Percentiles rank a stretch among this genome's conserved stretches.
phyloP scores from a whole-genome alignment of 2,797 vertebrate species.

The Sebastes steindachneri region DNA sequence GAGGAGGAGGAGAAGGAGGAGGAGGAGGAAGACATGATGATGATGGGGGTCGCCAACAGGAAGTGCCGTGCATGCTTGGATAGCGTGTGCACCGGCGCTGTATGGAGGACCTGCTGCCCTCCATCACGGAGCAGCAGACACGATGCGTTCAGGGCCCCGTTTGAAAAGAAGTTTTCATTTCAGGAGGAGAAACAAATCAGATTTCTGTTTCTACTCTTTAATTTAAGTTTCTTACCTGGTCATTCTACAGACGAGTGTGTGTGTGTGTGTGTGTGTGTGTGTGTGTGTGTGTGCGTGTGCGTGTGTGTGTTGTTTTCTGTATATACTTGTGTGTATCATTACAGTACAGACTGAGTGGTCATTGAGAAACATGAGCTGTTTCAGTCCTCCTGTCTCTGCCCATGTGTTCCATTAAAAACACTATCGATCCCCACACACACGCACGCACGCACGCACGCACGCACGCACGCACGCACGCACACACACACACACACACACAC shows the following conservation, averaged over 20 bases:
- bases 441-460: neutral
- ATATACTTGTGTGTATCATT: neutral
- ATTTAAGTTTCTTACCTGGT: neutral
- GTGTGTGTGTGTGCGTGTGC: neutral
- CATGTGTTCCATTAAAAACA: slow-evolving; percentile 78
- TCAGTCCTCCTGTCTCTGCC: slow-evolving; percentile 42
- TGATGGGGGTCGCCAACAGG: slow-evolving; percentile 3
- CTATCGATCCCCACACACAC: slow-evolving; percentile 67
- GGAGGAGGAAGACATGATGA: neutral
- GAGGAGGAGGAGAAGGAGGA: neutral
- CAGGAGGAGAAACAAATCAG: slow-evolving; percentile 2
- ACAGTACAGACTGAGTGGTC: neutral
- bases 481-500: slow-evolving; percentile 26
- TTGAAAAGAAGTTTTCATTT: slow-evolving; percentile 35
- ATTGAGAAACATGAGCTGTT: slow-evolving; percentile 72
- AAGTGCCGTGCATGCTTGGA: slow-evolving; percentile 29
- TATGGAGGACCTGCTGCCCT: slow-evolving; percentile 28
- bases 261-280: neutral
- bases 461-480: slow-evolving; percentile 5
- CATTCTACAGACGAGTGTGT: neutral
- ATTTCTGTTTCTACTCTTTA: neutral
- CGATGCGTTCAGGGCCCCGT: slow-evolving; percentile 13
- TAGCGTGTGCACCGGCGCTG: neutral
- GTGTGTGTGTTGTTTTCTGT: neutral
- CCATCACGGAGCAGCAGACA: slow-evolving; percentile 1